phyloP scores from a whole-genome alignment of 2,797 vertebrate species.

The Sebastes hopkinsi region DNA sequence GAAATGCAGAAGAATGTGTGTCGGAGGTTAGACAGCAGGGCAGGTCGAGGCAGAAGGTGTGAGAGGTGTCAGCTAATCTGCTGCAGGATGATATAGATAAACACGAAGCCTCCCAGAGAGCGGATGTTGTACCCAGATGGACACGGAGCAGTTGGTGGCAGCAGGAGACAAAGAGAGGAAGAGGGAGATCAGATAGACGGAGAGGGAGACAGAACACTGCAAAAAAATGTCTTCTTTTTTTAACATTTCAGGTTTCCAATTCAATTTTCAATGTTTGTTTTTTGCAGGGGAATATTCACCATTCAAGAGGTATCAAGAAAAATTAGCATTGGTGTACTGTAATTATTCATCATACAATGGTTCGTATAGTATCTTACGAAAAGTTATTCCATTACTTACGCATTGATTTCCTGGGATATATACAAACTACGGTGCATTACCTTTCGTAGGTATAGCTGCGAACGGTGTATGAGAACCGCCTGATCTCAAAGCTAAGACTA shows the following conservation, averaged over 20 bases:
- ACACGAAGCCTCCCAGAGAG: conserved; percentile 64
- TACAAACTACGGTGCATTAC: too few relatives aligned
- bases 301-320: neutral
- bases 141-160: conserved; percentile 44
- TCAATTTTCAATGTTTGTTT: neutral
- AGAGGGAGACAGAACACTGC: neutral
- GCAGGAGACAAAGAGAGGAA: conserved; percentile 27
- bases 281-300: neutral
- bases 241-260: neutral
- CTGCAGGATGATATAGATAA: conserved; percentile 69
- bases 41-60: conserved; percentile 43
- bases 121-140: conserved; percentile 64
- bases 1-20: conserved; percentile 32
- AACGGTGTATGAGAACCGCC: too few relatives aligned
- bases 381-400: too few relatives aligned
- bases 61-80: conserved; percentile 65
- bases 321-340: neutral
- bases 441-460: too few relatives aligned
- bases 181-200: neutral
- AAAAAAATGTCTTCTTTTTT: conserved; percentile 13
- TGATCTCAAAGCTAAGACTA: neutral
- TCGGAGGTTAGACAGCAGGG: conserved; percentile 29
- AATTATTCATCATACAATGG: neutral
- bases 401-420: too few relatives aligned
- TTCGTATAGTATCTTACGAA: too few relatives aligned